phyloP scores from a whole-genome alignment of 2,797 vertebrate species.

The Synaphobranchus kaupii region DNA sequence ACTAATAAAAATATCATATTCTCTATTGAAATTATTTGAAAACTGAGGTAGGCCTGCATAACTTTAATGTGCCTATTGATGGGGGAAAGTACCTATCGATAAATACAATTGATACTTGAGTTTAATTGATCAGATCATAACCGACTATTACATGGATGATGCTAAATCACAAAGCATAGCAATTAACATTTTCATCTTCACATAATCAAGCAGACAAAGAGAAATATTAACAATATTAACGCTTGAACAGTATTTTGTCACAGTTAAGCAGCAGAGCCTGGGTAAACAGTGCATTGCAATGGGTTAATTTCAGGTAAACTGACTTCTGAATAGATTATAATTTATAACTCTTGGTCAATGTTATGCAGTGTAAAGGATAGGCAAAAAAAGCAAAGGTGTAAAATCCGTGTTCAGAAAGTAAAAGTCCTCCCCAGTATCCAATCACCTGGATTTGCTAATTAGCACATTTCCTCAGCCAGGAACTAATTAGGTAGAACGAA shows the following conservation, averaged over 20 bases:
- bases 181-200: no score
- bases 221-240: neutral
- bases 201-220: neutral
- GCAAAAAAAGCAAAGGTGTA: no score
- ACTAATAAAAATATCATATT: no score
- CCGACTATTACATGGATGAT: neutral
- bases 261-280: neutral
- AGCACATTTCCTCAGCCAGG: no score
- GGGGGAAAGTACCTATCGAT: neutral
- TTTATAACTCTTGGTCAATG: neutral
- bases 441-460: no score
- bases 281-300: neutral
- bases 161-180: no score
- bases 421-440: no score
- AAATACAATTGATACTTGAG: neutral
- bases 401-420: no score
- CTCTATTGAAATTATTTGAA: neutral
- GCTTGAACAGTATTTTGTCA: neutral
- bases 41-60: neutral
- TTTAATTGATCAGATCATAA: neutral
- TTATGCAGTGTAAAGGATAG: neutral
- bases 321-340: neutral
- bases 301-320: neutral
- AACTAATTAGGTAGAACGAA: no score
- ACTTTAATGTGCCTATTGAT: neutral